Base-by-base conservation (phyloP, 1,140 invertebrate species). In the Penaeus chinensis region DNA sequence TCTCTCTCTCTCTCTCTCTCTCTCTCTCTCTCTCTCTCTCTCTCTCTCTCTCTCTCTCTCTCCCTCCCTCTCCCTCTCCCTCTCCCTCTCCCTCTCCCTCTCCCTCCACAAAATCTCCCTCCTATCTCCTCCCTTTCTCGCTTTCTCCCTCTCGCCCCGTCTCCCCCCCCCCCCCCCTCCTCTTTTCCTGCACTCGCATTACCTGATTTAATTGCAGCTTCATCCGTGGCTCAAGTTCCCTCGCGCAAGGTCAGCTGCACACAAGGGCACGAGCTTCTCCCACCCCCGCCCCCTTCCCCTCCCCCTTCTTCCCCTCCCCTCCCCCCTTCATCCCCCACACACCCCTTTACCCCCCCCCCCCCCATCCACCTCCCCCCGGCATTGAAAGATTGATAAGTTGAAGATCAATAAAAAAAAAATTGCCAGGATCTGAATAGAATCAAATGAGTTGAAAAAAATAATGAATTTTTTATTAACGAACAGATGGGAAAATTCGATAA, bases 41-140 rank as follows among this genome's bases (percentile, higher is more conserved):
- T n/a, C n/a, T n/a, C 63, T n/a, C 63, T 66, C 63, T 66, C 63
- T n/a, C n/a, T n/a, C n/a, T n/a, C 63, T 66, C 63, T n/a, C 63
- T n/a, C n/a, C 3, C n/a, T n/a, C 63, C 3, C 63, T n/a, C 63
- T n/a, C 63, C 3, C 63, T 66, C n/a, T n/a, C 63, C 3, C 63
- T 66, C 63, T n/a, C n/a, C 3, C 63, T n/a, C 63, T 66, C 63
- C 3, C n/a, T n/a, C 63, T 66, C 63, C 3, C 63, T n/a, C n/a
- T n/a, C 63, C 63, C 63, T 66, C 63, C n/a, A 19, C 63, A 20
- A 1, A 2, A 1, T n/a, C 63, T n/a, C n/a, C 63, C n/a, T n/a
- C 63, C 63, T n/a, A 20, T n/a, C n/a, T n/a, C 63, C n/a, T n/a
- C n/a, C 63, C 63, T 66, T 3, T 66, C 63, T n/a, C 63, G 1